Evolutionary conservation across 2,888 invertebrate genomes (phyloP).

Genomic region (Spilosoma lubricipeda): DNA sequence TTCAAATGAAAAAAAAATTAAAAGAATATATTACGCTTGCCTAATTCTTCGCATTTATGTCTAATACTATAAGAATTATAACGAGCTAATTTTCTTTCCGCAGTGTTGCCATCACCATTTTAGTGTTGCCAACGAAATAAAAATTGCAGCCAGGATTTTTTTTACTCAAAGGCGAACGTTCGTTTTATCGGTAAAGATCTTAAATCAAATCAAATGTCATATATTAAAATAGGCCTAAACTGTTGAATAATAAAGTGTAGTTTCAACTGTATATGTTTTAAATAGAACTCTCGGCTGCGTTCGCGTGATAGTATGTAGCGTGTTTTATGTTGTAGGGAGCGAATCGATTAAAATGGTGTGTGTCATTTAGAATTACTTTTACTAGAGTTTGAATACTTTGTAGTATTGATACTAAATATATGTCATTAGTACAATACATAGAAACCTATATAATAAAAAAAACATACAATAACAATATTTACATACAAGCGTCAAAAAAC

Average conservation of each 20-base stretch:
- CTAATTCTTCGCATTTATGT: not conserved
- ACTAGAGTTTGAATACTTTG: not conserved
- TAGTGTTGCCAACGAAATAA: conserved; percentile 28
- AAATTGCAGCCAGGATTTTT: conserved; percentile 28
- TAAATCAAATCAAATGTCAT: not conserved
- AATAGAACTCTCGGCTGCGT: conserved; percentile 39
- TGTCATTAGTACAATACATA: too few species aligned
- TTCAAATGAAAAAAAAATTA: not conserved
- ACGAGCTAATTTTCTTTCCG: conserved; percentile 40
- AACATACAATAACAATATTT: too few species aligned
- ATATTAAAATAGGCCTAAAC: conserved; percentile 10
- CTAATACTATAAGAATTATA: not conserved
- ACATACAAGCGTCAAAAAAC: too few species aligned
- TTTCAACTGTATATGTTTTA: conserved; percentile 14
- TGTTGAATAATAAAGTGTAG: conserved; percentile 12
- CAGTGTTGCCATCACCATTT: conserved; percentile 23
- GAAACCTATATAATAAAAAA: too few species aligned
- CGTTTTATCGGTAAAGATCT: conserved; percentile 26
- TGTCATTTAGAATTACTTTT: conserved; percentile 23
- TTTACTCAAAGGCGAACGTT: conserved; percentile 21
- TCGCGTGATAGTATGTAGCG: conserved; percentile 49
- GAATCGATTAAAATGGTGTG: conserved; percentile 20
- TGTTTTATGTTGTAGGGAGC: conserved; percentile 46
- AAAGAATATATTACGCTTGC: too few species aligned
- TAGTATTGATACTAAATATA: not conserved